These are phyloP conservation scores for Cetoscarus ocellatus DNA, from an alignment of 2,797 vertebrate genomes.

Conservation along the genomic window DNA sequence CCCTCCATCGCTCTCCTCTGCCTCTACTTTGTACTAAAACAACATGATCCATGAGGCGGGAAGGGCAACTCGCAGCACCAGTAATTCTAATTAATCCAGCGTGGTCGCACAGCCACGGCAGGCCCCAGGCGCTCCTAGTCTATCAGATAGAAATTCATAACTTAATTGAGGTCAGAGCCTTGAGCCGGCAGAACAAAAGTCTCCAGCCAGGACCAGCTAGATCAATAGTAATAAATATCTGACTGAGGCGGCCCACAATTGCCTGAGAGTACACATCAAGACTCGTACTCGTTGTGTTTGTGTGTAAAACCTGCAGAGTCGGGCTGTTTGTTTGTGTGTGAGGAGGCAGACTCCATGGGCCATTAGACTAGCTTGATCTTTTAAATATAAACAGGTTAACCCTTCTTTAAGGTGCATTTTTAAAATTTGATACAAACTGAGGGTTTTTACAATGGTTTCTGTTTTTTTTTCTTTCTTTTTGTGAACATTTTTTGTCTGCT, in stretches of 20 bases:
- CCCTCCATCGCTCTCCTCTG: conserved; percentile 54
- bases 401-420: not conserved
- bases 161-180: conserved; percentile 99
- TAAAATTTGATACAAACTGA: no score
- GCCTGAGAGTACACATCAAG: conserved; percentile 68
- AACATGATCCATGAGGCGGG: conserved; percentile 93
- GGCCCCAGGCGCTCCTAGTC: conserved; percentile 92
- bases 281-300: conserved; percentile 41
- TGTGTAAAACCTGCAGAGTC: conserved; percentile 33
- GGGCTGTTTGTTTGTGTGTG: not conserved
- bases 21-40: conserved; percentile 95
- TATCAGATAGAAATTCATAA: conserved; percentile 99
- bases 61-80: conserved; percentile 89
- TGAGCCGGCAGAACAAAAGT: conserved; percentile 96
- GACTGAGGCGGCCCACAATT: conserved; percentile 83
- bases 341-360: not conserved
- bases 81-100: conserved; percentile 99
- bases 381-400: not conserved
- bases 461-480: no score
- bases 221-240: conserved; percentile 99
- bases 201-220: conserved; percentile 93
- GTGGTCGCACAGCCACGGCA: conserved; percentile 85
- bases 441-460: no score
- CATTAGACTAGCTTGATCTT: not conserved
- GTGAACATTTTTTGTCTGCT: no score